Evolutionary conservation across 1,140 invertebrate genomes (phyloP), one percentile per base, ranked within the genome.

Genomic region (Arctopsyche grandis): DNA sequence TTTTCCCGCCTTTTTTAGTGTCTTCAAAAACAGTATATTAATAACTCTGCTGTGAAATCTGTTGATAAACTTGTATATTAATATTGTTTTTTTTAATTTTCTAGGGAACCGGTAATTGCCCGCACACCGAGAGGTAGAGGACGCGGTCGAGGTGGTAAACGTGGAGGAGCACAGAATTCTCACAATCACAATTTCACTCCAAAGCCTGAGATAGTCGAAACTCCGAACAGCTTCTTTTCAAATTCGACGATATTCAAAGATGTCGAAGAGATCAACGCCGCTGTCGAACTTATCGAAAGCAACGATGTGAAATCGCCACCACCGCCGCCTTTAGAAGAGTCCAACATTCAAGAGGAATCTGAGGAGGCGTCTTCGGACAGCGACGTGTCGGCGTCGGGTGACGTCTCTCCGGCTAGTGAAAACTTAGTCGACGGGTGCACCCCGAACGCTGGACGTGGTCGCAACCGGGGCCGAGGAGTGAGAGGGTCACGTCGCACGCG

Each of bases 311-410:
- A 76, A 44, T 76, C 74, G 38, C 16, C 24, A n/a, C 16, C 21
- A 58, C 60, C 74, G 38, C 16, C 24, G n/a, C 16, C 21, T 48
- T 24, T 66, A 3, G 74, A 69, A 56, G 63, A 70, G 16, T 24
- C 12, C 0, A 44, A 48, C 16, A 7, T 26, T 14, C 56, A 12
- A 21, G 56, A 76, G 9, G 74, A 76, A 38, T 76, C 74, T 1
- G 78, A 52, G 80, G 86, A 29, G 85, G 86, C 1, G 85, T 85
- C 0, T 86, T 85, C 0, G 69, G 86, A n/a, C 12, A 86, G 86
- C 19, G 86, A 86, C 77, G 84, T 86, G 83, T 88, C 87, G 43
- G 86, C 87, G 85, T 86, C 87, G 84, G 86, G 12, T 1, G 9
- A 24, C 9, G 24, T 69, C 5, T 79, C 58, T 9, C 70, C 69